Conservation (phyloP, 1,140 invertebrate species). For the Sipha flava region DNA sequence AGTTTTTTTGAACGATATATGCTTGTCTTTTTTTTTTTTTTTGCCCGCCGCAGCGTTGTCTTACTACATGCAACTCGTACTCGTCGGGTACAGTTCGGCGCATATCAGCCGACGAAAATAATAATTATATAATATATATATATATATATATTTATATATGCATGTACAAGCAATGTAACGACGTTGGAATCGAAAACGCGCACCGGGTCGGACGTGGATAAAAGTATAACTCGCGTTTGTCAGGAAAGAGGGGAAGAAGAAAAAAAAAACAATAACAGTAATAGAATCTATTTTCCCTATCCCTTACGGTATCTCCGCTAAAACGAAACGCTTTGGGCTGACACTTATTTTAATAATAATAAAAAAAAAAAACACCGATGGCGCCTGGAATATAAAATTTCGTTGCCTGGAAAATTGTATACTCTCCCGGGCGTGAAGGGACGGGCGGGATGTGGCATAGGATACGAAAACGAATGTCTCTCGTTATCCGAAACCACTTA, state of each 20-base stretch:
- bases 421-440: neutral
- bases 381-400: constrained; percentile 22
- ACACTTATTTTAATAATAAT: constrained; percentile 18
- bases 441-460: neutral
- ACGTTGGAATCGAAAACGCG: neutral
- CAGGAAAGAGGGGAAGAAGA: neutral
- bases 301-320: neutral
- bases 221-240: neutral
- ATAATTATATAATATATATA: no score
- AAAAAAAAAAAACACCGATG: constrained; percentile 6
- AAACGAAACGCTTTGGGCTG: neutral
- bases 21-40: neutral
- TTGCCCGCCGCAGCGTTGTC: no score
- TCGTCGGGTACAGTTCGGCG: no score
- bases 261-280: neutral
- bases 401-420: neutral
- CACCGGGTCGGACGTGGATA: neutral
- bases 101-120: no score
- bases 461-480: constrained; percentile 9
- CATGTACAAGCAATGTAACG: no score
- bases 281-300: neutral
- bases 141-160: no score
- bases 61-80: no score
- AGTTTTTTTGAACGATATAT: neutral
- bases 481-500: constrained; percentile 31